Evolutionary conservation across 2,797 vertebrate species (phyloP).

Genomic region (Poecilia wingei): DNA sequence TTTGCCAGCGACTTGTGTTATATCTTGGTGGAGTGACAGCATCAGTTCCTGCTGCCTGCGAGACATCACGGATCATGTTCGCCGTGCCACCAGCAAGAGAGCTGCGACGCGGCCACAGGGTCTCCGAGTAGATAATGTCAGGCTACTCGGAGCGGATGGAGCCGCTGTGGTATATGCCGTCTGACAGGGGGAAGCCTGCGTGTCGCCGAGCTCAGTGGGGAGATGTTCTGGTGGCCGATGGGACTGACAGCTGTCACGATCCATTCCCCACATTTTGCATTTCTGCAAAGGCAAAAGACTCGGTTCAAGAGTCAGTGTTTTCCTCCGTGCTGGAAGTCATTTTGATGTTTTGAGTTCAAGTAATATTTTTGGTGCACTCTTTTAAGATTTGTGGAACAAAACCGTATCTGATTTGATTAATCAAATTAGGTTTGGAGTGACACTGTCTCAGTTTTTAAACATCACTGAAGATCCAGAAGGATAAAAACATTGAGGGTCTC

Average conservation of each 20-base stretch:
- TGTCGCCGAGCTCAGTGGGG: slow-evolving; percentile 53
- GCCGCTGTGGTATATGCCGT: slow-evolving; percentile 75
- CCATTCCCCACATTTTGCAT: slow-evolving; percentile 22
- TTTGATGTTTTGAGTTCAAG: neutral
- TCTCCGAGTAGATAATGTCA: slow-evolving; percentile 78
- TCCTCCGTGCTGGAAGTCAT: neutral
- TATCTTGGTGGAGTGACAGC: slow-evolving; percentile 76
- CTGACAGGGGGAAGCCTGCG: slow-evolving; percentile 76
- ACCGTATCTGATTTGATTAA: neutral
- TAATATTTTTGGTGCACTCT: neutral
- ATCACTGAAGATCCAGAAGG: no score
- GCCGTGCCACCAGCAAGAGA: slow-evolving; percentile 70
- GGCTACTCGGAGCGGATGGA: slow-evolving; percentile 49
- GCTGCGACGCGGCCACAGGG: slow-evolving; percentile 72
- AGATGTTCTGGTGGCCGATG: slow-evolving; percentile 73
- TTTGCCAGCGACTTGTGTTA: slow-evolving; percentile 66
- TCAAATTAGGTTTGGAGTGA: neutral
- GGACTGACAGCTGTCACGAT: slow-evolving; percentile 81
- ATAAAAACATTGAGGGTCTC: neutral
- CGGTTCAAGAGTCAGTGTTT: neutral
- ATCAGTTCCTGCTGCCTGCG: slow-evolving; percentile 73
- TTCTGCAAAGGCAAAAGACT: slow-evolving; percentile 5
- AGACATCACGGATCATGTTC: slow-evolving; percentile 77
- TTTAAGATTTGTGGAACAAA: neutral
- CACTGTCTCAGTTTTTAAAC: neutral